Conservation (phyloP, 2,797 vertebrate genomes). For the Eutrigla gurnardus region DNA sequence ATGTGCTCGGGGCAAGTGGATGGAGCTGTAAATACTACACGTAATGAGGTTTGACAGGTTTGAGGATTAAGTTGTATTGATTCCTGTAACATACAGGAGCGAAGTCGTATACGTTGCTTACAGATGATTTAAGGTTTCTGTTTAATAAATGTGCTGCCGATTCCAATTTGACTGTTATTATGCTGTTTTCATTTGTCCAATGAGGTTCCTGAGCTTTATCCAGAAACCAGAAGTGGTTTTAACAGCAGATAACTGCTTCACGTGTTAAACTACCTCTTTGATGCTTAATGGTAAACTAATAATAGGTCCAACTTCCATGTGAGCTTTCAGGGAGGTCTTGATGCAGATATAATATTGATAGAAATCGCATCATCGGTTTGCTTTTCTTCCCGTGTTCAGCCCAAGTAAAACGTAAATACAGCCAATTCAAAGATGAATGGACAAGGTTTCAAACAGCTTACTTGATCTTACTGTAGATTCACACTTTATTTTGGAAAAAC, state of each 20-base stretch:
- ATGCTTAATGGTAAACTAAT: not conserved
- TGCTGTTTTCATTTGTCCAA: not conserved
- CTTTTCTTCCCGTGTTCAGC: not conserved
- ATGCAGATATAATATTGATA: not conserved
- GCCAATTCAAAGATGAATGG: not conserved
- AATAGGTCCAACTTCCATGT: not conserved
- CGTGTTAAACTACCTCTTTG: not conserved
- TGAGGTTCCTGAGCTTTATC: conserved; percentile 6
- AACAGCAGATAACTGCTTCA: not conserved
- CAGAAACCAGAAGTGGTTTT: conserved; percentile 36
- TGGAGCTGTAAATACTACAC: conserved; percentile 40
- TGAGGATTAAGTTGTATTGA: conserved; percentile 18
- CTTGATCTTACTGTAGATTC: not conserved
- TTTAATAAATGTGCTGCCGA: not conserved
- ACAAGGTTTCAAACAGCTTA: not conserved
- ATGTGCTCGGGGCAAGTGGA: conserved; percentile 46
- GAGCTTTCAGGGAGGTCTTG: not conserved
- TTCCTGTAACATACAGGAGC: not conserved
- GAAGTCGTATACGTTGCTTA: not conserved
- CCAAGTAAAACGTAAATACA: not conserved
- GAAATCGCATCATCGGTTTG: not conserved
- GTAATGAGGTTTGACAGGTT: conserved; percentile 51
- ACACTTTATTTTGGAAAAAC: not conserved
- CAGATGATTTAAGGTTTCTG: not conserved
- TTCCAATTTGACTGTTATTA: not conserved